A percentile compares a stretch with the other conserved stretches of the same genome.
phyloP scores from a whole-genome alignment of 2,797 vertebrate genomes.

The Nyctalus aviator region DNA sequence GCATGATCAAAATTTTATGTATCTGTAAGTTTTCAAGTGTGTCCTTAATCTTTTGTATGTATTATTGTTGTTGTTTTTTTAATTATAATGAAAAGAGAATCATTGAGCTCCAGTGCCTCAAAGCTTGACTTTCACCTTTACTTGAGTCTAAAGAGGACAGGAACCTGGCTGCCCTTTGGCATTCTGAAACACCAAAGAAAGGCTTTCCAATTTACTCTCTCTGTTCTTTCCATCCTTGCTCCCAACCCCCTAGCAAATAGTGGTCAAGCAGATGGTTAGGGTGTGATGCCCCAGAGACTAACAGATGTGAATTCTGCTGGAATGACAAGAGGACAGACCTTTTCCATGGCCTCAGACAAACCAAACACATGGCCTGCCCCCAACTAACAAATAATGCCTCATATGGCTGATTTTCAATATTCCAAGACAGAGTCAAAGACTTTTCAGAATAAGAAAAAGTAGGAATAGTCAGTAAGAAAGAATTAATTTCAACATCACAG shows the following conservation, averaged over 20 bases:
- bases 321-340: constrained; percentile 47
- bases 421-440: background rate
- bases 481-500: background rate
- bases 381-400: constrained; percentile 22
- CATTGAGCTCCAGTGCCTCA: background rate
- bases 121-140: background rate
- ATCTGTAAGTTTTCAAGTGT: background rate
- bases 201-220: background rate
- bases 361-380: background rate
- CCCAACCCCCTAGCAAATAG: background rate
- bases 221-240: constrained; percentile 37
- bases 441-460: background rate
- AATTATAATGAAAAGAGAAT: constrained; percentile 27
- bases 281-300: constrained; percentile 70
- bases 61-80: too few relatives aligned
- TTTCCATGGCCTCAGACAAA: background rate
- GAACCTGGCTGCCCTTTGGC: background rate
- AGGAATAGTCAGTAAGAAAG: background rate
- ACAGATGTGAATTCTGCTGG: constrained; percentile 75
- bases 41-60: background rate
- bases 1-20: background rate
- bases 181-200: background rate
- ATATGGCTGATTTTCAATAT: constrained; percentile 10
- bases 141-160: background rate
- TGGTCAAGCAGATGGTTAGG: constrained; percentile 74